Conservation (phyloP, 2,113 vertebrate genomes). For the Irena cyanogastra region DNA sequence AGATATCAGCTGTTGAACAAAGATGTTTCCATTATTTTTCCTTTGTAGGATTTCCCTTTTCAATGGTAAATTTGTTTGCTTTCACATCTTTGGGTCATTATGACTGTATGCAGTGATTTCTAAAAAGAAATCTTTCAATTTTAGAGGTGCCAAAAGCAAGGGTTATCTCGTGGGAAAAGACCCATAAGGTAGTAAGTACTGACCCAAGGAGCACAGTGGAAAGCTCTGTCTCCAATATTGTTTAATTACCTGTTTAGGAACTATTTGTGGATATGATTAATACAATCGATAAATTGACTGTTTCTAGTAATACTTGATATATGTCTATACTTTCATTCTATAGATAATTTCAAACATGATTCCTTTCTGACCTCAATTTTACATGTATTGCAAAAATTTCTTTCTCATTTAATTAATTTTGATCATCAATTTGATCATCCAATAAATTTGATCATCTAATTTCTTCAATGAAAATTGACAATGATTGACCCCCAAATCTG, state of each 20-base stretch:
- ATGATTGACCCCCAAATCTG: background rate
- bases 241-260: background rate
- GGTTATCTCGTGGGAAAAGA: background rate
- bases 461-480: background rate
- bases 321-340: background rate
- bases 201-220: background rate
- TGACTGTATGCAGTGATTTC: background rate
- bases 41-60: background rate
- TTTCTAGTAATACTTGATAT: background rate
- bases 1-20: background rate
- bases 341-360: background rate
- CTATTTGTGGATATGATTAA: background rate
- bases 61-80: background rate
- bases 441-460: background rate
- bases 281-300: background rate
- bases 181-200: background rate
- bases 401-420: background rate
- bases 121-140: background rate
- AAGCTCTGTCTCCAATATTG: background rate
- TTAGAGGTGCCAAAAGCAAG: background rate
- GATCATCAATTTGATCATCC: background rate
- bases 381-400: background rate
- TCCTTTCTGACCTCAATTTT: background rate
- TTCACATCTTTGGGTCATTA: background rate
- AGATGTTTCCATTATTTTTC: background rate